phyloP scores from a whole-genome alignment of 2,113 vertebrate genomes.

The Notarius lentiginosus region DNA sequence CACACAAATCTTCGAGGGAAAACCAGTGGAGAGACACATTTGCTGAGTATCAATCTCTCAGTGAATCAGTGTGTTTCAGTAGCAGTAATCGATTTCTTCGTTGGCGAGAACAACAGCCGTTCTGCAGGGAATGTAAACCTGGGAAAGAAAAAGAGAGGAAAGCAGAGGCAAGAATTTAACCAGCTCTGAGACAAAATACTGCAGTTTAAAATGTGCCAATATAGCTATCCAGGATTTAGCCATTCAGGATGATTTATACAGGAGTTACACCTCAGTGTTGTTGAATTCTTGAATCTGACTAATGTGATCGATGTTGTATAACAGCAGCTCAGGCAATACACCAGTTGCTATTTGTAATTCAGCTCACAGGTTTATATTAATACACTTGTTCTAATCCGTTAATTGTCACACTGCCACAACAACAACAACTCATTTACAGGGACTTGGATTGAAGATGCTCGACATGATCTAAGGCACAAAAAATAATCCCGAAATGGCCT shows the following conservation, averaged over 20 bases:
- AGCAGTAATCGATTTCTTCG: slow-evolving; percentile 75
- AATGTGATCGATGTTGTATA: background rate
- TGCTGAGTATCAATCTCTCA: slow-evolving; percentile 55
- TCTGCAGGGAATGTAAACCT: slow-evolving; percentile 82
- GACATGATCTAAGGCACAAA: background rate
- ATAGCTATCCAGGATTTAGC: background rate
- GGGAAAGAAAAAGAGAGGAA: slow-evolving; percentile 48
- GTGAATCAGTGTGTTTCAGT: slow-evolving; percentile 69
- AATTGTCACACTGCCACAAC: background rate
- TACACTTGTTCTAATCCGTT: background rate
- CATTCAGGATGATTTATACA: background rate
- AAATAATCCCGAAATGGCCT: background rate
- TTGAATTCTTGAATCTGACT: background rate
- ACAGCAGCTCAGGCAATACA: too few relatives aligned
- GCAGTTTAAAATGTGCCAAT: background rate
- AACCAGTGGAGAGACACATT: slow-evolving; percentile 40
- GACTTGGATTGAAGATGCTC: background rate
- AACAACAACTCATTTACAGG: background rate
- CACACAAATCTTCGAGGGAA: slow-evolving; percentile 14
- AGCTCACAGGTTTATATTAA: background rate
- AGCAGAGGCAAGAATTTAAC: slow-evolving; percentile 1
- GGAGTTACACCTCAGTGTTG: background rate
- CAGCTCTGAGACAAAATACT: slow-evolving; percentile 12
- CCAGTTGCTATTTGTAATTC: background rate
- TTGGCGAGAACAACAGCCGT: slow-evolving; percentile 77